These are phyloP conservation scores for Ceriagrion tenellum DNA, from an alignment of 2,888 invertebrate genomes.

Conservation along the genomic window DNA sequence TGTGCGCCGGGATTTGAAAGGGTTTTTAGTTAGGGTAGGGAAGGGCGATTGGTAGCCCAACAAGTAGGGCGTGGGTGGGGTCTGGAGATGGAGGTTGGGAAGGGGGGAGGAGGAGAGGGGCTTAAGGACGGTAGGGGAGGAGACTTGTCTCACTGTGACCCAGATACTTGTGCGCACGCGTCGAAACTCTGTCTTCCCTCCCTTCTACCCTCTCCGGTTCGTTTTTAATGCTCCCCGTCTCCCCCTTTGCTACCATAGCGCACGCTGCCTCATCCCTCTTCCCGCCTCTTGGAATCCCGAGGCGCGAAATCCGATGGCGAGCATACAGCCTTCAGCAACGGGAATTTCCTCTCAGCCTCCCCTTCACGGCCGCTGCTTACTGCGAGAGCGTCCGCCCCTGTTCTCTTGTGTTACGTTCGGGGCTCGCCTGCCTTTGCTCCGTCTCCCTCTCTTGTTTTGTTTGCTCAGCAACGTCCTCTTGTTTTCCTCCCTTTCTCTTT, in stretches of 20 bases:
- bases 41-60: background rate
- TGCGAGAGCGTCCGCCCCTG: background rate
- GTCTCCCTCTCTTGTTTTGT: background rate
- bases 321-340: background rate
- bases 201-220: background rate
- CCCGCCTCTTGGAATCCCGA: background rate
- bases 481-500: background rate
- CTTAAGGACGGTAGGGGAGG: background rate
- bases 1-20: background rate
- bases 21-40: background rate
- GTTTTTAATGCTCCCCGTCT: background rate
- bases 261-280: background rate
- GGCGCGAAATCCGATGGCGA: constrained; percentile 1
- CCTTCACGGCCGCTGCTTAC: background rate
- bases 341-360: background rate
- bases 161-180: constrained; percentile 47
- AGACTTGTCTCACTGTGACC: background rate
- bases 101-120: background rate
- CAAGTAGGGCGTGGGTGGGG: constrained; percentile 40
- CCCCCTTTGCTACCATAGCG: background rate
- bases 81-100: background rate
- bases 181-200: background rate
- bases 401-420: too few species aligned
- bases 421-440: background rate
- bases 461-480: background rate